Evolutionary conservation across 2,113 vertebrate species (phyloP).

Genomic region (Alligator sinensis): DNA sequence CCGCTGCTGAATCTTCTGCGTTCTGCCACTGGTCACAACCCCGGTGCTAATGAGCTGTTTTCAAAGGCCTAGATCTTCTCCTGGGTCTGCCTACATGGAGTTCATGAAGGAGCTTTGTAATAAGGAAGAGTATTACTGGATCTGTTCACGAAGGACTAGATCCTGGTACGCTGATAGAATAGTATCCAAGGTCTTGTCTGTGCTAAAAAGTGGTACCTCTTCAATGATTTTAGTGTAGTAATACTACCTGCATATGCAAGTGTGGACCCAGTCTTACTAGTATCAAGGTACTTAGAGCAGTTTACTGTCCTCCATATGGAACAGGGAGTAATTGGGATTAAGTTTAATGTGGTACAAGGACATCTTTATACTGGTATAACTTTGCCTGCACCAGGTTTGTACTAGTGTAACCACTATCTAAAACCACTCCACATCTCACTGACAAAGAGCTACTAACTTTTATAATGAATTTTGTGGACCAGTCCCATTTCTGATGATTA

Average conservation of each 20-base stretch:
- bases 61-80: too few relatives aligned
- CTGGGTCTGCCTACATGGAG: neutral
- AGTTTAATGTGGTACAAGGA: too few relatives aligned
- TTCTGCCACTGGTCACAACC: too few relatives aligned
- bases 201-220: neutral
- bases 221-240: neutral
- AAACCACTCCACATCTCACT: neutral
- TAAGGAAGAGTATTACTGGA: neutral
- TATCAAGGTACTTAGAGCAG: neutral
- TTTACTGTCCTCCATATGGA: neutral
- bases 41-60: too few relatives aligned
- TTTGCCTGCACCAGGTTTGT: neutral
- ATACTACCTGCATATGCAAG: neutral
- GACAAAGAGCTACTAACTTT: neutral
- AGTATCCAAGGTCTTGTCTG: neutral
- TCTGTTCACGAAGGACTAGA: neutral
- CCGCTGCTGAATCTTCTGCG: too few relatives aligned
- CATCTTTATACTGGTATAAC: neutral
- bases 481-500: rapidly evolving
- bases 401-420: neutral
- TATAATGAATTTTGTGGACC: neutral
- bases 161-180: neutral
- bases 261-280: neutral
- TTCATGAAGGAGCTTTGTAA: rapidly evolving
- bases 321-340: too few relatives aligned